A percentile compares a stretch with the other conserved stretches of the same genome.
Evolutionary conservation across 2,888 invertebrate genomes (phyloP).

Genomic region (Antheraea assamensis): DNA sequence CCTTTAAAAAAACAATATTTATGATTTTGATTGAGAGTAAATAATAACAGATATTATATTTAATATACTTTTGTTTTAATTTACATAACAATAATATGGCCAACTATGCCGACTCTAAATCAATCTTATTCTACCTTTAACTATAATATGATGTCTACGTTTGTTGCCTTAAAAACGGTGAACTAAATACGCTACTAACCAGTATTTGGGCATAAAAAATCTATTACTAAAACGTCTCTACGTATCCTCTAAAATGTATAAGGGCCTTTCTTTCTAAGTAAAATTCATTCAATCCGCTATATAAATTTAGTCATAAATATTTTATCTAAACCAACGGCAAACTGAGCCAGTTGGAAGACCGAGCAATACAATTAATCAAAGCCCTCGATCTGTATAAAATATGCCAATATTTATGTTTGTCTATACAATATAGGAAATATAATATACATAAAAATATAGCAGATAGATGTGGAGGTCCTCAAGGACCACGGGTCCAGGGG

Average conservation of each 20-base stretch:
- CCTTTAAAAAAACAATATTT: neutral
- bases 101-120: neutral
- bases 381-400: no score
- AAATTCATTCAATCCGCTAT: neutral
- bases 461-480: no score
- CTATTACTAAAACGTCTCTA: neutral
- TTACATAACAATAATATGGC: neutral
- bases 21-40: no score
- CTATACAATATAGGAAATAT: no score
- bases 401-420: no score
- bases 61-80: neutral
- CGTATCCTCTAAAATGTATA: neutral
- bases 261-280: neutral
- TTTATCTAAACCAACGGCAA: neutral
- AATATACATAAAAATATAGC: no score
- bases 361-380: no score
- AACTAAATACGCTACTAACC: neutral
- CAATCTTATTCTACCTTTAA: neutral
- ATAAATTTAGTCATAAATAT: neutral
- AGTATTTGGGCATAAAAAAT: neutral
- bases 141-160: neutral
- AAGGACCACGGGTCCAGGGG: no score
- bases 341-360: no score
- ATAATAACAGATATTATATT: neutral
- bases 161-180: neutral